Conservation (phyloP, 37 sponge, comb jelly and placozoan species). For the Beroe forskalii region DNA sequence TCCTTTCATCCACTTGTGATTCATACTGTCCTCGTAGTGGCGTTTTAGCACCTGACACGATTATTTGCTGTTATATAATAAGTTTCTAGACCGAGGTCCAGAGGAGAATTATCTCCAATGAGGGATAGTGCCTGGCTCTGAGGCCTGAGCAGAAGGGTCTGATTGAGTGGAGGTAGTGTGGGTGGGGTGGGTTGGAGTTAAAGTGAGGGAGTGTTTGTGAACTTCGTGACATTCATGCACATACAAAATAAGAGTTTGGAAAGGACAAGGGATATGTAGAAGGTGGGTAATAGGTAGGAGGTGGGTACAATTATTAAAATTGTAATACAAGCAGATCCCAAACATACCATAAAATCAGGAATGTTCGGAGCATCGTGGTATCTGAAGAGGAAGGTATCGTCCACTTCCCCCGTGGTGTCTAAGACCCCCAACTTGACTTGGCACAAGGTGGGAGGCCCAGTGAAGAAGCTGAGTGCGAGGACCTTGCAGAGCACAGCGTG, state of each 20-base stretch:
- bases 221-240: no score
- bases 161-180: no score
- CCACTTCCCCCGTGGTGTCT: background rate
- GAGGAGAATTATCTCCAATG: no score
- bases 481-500: background rate
- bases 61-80: background rate
- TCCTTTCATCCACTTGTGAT: slow-evolving; percentile 18
- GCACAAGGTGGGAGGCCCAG: slow-evolving; percentile 40
- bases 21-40: slow-evolving; percentile 52
- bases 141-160: background rate
- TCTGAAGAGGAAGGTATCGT: background rate
- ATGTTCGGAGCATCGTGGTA: slow-evolving; percentile 29
- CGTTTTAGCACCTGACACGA: slow-evolving; percentile 12
- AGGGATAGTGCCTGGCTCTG: no score
- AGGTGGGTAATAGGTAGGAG: no score
- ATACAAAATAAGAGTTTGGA: no score
- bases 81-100: no score
- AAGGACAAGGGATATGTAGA: no score
- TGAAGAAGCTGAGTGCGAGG: background rate
- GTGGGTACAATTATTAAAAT: no score
- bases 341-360: slow-evolving; percentile 43
- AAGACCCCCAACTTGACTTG: slow-evolving; percentile 19
- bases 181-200: no score
- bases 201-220: no score
- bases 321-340: no score